Base-by-base conservation (phyloP, 2,113 vertebrate genomes). In the Numida meleagris region DNA sequence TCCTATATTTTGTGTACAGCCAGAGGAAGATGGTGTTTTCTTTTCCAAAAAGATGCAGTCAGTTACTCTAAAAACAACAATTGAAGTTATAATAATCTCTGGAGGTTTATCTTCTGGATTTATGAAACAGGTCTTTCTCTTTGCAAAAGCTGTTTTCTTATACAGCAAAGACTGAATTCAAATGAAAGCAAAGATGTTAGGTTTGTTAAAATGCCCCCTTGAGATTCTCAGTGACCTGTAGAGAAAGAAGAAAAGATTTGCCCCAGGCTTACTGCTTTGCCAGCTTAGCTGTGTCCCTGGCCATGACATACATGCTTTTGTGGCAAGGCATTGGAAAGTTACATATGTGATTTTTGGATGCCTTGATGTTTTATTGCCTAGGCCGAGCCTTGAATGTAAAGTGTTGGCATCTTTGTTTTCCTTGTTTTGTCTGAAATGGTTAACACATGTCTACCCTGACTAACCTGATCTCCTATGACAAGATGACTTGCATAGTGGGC, bases 41-140 rank as follows among this genome's bases (percentile, higher is more conserved):
- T 62, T 84, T 86, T 65, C 11, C 24, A 45, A 91, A 78, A 89
- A 23, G 46, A 88, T 86, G 9, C 11, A 79, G 73, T 48, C 79
- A 80, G 13, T 45, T 91, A 34, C 61, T 93, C 95, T 33, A 43
- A 70, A 95, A 82, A 23, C 29, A 84, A n/a, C 23, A 23, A 84
- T 58, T 89, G 79, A 59, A 90, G 82, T 94, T 61, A 53, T 38
- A 21, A 27, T 82, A 31, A 53, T 83, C 61, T 88, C 85, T 61
- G 21, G 51, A 24, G 42, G 1, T 19, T 93, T 85, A 36, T 93
- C 38, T 66, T 91, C 17, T 81, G 61, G 40, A 20, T 89, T 89
- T 90, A 11, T 45, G 24, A 74, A 86, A 86, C 61, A 86, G n/a
- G 81, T 5, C 3, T 55, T 33, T 72, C 10, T 61, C 11, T 87